These are phyloP conservation scores for Tryphoninae sp. DNA, from an alignment of 2,888 invertebrate genomes.

Conservation along the genomic window DNA sequence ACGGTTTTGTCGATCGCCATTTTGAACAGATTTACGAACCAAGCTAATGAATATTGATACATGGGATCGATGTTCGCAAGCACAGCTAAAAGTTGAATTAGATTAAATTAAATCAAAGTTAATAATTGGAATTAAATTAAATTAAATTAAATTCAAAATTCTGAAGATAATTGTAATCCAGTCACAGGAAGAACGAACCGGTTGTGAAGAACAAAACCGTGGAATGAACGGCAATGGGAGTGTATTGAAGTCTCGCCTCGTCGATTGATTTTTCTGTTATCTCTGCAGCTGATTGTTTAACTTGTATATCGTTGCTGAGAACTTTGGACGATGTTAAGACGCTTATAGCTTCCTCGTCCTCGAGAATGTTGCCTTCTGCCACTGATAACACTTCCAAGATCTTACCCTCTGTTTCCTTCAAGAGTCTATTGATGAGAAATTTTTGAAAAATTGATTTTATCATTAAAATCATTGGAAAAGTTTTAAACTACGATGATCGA, in stretches of 20 bases:
- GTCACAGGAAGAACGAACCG: conserved; percentile 81
- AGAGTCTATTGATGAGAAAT: conserved; percentile 81
- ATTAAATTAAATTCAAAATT: no score
- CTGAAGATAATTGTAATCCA: not conserved
- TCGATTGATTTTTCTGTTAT: conserved; percentile 96
- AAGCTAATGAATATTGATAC: conserved; percentile 97
- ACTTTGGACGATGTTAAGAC: conserved; percentile 94
- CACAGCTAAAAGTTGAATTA: conserved; percentile 84
- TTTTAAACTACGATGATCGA: not conserved
- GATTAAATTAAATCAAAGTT: no score
- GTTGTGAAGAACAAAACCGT: conserved; percentile 95
- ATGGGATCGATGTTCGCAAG: conserved; percentile 96
- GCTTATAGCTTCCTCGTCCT: conserved; percentile 95
- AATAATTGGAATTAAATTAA: no score
- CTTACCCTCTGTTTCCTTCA: conserved; percentile 95
- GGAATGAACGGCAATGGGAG: conserved; percentile 94
- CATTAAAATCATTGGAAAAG: not conserved
- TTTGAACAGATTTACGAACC: conserved; percentile 96
- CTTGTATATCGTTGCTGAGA: conserved; percentile 94
- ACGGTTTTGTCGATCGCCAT: conserved; percentile 93
- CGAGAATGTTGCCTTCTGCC: conserved; percentile 90
- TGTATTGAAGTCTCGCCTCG: conserved; percentile 91
- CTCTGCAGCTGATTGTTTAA: conserved; percentile 94
- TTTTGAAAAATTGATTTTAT: not conserved
- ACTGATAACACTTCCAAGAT: conserved; percentile 90